A percentile compares a stretch with the other conserved stretches of the same genome.
These are phyloP conservation scores for Phyllopteryx taeniolatus DNA, from an alignment of 2,113 vertebrate species.

Conservation along the genomic window DNA sequence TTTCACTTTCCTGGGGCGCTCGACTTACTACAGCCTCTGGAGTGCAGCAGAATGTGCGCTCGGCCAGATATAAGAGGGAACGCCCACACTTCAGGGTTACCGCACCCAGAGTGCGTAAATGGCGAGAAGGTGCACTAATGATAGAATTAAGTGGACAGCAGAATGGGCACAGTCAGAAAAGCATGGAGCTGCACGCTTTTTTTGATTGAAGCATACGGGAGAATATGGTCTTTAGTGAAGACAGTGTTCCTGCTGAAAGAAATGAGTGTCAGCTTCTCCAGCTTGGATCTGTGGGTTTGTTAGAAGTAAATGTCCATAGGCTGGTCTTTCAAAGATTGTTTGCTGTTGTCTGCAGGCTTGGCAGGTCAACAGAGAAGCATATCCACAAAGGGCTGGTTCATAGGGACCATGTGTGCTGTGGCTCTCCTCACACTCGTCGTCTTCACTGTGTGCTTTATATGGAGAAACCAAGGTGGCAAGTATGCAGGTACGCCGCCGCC, in stretches of 20 bases:
- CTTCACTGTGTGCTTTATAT: constrained; percentile 86
- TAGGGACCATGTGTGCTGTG: constrained; percentile 88
- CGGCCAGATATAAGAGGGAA: no score
- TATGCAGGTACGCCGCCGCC: constrained; percentile 85
- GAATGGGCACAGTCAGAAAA: no score
- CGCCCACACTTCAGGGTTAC: no score
- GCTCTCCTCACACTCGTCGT: constrained; percentile 82
- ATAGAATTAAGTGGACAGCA: no score
- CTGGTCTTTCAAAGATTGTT: not conserved
- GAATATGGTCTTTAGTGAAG: not conserved
- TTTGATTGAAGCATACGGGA: no score
- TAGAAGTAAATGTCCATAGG: constrained; percentile 10
- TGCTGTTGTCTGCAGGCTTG: constrained; percentile 59
- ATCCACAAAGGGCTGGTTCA: constrained; percentile 86
- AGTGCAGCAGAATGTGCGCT: no score
- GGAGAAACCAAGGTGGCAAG: constrained; percentile 88
- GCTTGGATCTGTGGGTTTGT: constrained; percentile 19
- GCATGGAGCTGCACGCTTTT: no score
- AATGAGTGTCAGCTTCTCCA: constrained; percentile 18
- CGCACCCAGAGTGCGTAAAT: no score
- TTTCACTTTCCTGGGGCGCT: no score
- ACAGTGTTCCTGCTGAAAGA: constrained; percentile 18
- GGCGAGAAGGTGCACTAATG: no score
- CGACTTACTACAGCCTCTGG: no score
- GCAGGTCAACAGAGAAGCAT: constrained; percentile 67